Evolutionary conservation across 2,113 vertebrate genomes (phyloP), one percentile per base, ranked within the genome.

Genomic region (Tauraco erythrolophus): DNA sequence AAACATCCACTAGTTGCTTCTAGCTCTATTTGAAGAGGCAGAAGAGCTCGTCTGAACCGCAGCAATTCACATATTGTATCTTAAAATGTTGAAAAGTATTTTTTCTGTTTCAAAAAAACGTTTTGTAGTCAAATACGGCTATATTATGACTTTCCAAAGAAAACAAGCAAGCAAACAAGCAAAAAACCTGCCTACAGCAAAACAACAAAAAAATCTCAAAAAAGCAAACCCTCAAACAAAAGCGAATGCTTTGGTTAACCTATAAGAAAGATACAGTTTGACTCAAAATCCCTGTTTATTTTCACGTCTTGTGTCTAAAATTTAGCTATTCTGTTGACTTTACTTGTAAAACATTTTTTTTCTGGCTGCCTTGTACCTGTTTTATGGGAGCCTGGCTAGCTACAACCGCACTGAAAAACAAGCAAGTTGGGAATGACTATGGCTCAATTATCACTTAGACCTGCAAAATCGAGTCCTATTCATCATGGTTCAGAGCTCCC

Each of bases 381-480:
- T 88, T 91, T 54, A 27, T 16, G 39, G 19, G 33, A 68, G 71
- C 23, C 30, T 39, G 46, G 10, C 16, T 60, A 45, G 37, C 21
- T 61, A 37, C 10, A 92, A 31, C 23, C 13, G 9, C 37, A 28
- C 14, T 16, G 43, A 58, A 92, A 93, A 94, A 46, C 33, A 93
- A 91, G 68, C 23, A 92, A 84, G 23, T 31, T 83, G n/a, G 12
- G n/a, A 86, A 66, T 14, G 41, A 57, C 54, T 61, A 14, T 54
- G n/a, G 22, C 33, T 91, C 66, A 83, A 54, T 90, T 88, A 77
- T 83, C 50, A 61, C 54, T 82, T 54, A 69, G 28, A 76, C 58
- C 62, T 90, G 58, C 14, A 88, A 97, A 94, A 96, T 90, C 90
- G 95, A 92, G 71, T 35, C n/a, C 76, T 83, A 92, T 93, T 97